Percentiles rank a stretch among this genome's conserved stretches.
Conservation (phyloP, 2,797 vertebrate genomes). For the Manis pentadactyla region DNA sequence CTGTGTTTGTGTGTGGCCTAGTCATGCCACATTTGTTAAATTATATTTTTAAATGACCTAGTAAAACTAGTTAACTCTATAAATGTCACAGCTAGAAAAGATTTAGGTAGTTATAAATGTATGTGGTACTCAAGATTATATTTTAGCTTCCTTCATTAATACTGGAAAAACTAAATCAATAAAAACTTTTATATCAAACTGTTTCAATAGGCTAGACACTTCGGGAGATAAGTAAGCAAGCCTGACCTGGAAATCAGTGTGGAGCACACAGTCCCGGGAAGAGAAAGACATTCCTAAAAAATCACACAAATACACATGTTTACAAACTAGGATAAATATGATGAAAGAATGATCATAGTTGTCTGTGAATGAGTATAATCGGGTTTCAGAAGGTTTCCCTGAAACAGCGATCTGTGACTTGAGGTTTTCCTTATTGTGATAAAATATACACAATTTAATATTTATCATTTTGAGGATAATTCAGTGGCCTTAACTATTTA, state of each 20-base stretch:
- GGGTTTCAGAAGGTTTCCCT: slow-evolving; percentile 12
- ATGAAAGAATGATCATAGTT: background rate
- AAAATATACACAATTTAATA: background rate
- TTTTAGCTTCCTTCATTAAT: slow-evolving; percentile 40
- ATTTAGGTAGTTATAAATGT: slow-evolving; percentile 28
- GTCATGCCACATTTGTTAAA: slow-evolving; percentile 55
- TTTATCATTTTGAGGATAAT: slow-evolving; percentile 22
- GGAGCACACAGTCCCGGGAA: background rate
- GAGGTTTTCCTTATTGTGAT: background rate
- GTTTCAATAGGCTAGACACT: background rate
- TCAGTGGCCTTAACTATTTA: background rate
- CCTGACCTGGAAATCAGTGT: background rate
- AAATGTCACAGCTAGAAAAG: slow-evolving; percentile 18
- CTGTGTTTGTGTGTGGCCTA: slow-evolving; percentile 60
- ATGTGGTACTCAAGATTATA: background rate
- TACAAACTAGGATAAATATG: background rate
- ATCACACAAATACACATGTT: background rate
- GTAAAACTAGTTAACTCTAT: slow-evolving; percentile 52
- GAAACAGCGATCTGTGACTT: background rate
- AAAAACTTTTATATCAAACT: background rate
- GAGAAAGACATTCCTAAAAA: background rate
- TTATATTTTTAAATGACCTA: slow-evolving; percentile 59
- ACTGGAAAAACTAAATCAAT: background rate
- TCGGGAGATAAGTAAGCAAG: background rate
- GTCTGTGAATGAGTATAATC: background rate